A percentile compares a stretch with the other conserved stretches of the same genome.
Conservation (phyloP, 1,140 invertebrate genomes). For the Drosophila pachea region DNA sequence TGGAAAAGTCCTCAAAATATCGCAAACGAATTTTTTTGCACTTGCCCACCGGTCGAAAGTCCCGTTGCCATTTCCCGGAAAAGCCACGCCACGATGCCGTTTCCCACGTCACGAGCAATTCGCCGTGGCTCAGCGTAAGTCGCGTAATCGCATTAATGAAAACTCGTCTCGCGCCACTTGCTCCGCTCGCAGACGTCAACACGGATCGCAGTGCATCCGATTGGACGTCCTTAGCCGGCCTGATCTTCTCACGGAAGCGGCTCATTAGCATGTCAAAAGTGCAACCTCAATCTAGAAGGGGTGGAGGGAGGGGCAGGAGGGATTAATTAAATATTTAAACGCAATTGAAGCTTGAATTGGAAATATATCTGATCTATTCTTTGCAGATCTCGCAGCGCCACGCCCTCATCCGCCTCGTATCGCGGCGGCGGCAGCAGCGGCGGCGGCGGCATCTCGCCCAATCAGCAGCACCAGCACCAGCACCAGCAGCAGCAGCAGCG, state of each 20-base stretch:
- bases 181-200: conserved; percentile 37
- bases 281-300: no score
- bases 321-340: conserved; percentile 72
- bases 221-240: not conserved
- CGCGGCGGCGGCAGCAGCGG: conserved; percentile 80
- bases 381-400: conserved; percentile 84
- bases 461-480: conserved; percentile 60
- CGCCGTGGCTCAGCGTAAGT: conserved; percentile 32
- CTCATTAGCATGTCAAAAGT: conserved; percentile 76
- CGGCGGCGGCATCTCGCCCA: conserved; percentile 81
- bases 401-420: conserved; percentile 87
- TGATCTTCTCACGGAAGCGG: conserved; percentile 68
- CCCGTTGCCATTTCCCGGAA: conserved; percentile 1
- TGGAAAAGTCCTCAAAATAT: no score
- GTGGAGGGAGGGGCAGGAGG: no score
- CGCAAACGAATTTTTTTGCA: no score
- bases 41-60: no score
- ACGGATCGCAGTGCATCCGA: conserved; percentile 24
- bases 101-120: conserved; percentile 31
- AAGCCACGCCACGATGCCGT: not conserved
- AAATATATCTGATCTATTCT: not conserved
- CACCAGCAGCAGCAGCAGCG: conserved; percentile 39
- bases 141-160: conserved; percentile 67
- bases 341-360: conserved; percentile 50
- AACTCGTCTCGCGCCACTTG: conserved; percentile 1